Evolutionary conservation across 2,113 vertebrate species (phyloP), one percentile per base, ranked within the genome.

Genomic region (Tachysurus fulvidraco): DNA sequence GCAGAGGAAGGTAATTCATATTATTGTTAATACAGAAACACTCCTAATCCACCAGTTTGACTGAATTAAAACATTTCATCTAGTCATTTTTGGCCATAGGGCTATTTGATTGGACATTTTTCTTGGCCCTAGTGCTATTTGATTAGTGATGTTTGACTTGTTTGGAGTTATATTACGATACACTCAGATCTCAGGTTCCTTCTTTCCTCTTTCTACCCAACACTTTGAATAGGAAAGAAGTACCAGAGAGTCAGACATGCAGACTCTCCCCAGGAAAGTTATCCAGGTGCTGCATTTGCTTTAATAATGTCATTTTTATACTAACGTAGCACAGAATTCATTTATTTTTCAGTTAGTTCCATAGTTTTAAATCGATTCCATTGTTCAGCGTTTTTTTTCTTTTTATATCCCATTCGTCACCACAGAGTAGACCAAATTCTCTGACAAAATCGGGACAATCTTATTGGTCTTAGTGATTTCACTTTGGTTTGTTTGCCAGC

Each of bases 241-340:
- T 1, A 74, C 92, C 83, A 94, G 92, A 88, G 94, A 95, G 91
- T 92, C 92, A 77, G 94, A 95, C 86, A 93, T 93, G 55, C 94
- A 95, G 88, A 94, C 93, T 23, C 81, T 91, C 62, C 93, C 93
- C 85, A 94, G 88, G 93, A 95, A 95, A 91, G 94, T 95, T 62
- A 64, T 87, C 7, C 78, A 64, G 86, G 80, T 88, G 83, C 54
- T 50, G 77, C 55, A n/a, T 25, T 50, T 60, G 77, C 76, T 65
- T 64, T 41, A 36, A 4, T 12, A 0, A 59, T 28, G 1, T 77
- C 12, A 13, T 14, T 52, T 74, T 73, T 6, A 65, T 77, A 11
- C 65, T 73, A 36, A 50, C 4, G 17, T 13, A 12, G 57, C 76
- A 73, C 71, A 67, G 59, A 44, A 1, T 5, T 44, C 6, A n/a